These are phyloP conservation scores for Leptocoma aspasia DNA, from an alignment of 2,113 vertebrate species.

Conservation along the genomic window DNA sequence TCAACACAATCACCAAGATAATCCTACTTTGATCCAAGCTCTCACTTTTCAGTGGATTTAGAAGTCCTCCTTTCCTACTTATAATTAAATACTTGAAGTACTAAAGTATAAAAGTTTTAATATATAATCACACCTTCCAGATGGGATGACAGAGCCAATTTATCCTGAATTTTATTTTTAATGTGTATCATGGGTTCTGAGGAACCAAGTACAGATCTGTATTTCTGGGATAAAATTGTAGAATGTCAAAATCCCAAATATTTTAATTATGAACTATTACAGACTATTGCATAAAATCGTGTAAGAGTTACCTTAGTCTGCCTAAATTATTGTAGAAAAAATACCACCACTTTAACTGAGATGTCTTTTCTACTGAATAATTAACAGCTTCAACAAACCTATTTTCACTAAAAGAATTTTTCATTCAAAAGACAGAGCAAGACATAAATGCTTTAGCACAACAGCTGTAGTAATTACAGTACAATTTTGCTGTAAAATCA, in stretches of 20 bases:
- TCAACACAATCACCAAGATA: background rate
- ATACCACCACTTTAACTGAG: background rate
- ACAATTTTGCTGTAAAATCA: slow-evolving; percentile 50
- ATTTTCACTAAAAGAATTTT: slow-evolving; percentile 2
- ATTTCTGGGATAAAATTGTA: background rate
- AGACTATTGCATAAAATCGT: background rate
- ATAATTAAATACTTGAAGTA: background rate
- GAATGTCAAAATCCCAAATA: background rate
- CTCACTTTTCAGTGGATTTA: background rate
- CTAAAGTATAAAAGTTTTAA: background rate
- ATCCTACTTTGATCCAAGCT: background rate
- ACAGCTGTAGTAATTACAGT: slow-evolving; percentile 43
- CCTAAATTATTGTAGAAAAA: background rate
- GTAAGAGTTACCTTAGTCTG: background rate
- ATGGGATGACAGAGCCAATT: background rate
- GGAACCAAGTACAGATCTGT: background rate
- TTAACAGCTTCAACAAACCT: slow-evolving; percentile 8
- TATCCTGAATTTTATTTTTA: background rate
- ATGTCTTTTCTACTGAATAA: slow-evolving; percentile 17
- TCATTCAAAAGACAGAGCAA: background rate
- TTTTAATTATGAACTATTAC: background rate
- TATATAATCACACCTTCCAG: background rate
- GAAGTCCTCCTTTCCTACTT: background rate
- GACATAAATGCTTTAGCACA: slow-evolving; percentile 21
- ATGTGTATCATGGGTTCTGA: background rate